phyloP scores from a whole-genome alignment of 2,888 invertebrate species.

The Spisula solida region DNA sequence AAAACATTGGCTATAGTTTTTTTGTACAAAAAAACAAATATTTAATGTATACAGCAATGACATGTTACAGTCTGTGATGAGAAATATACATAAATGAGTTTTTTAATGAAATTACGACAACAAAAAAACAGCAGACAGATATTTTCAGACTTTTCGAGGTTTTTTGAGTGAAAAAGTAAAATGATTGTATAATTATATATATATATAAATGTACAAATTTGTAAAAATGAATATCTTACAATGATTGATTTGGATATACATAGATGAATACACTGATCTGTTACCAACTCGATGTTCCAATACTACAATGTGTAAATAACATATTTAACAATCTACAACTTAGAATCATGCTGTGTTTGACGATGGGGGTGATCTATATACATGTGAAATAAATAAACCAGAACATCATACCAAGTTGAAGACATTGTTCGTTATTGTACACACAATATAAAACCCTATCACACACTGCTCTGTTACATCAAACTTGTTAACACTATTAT shows the following conservation, averaged over 20 bases:
- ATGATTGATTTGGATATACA: background rate
- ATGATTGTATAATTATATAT: conserved; percentile 10
- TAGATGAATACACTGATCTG: background rate
- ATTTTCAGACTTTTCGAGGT: background rate
- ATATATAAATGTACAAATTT: conserved; percentile 21
- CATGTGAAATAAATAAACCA: conserved; percentile 21
- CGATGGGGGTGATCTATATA: background rate
- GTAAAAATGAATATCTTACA: conserved; percentile 1
- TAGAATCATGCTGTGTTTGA: conserved; percentile 11
- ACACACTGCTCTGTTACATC: background rate
- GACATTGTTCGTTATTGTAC: conserved; percentile 1
- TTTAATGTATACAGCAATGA: background rate
- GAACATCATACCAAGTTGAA: background rate
- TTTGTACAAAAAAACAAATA: background rate
- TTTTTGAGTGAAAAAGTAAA: conserved; percentile 14
- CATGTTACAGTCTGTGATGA: background rate
- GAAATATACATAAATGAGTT: background rate
- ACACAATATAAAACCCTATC: background rate
- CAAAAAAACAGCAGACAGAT: background rate
- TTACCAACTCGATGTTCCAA: background rate
- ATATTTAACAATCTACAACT: conserved; percentile 11
- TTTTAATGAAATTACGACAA: background rate
- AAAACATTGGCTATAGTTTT: background rate
- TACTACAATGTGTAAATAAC: conserved; percentile 11
- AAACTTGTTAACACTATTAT: background rate